A percentile compares a stretch with the other conserved stretches of the same genome.
Evolutionary conservation across 53 echinoderm and acorn worm genomes (phyloP).

Genomic region (Apostichopus leukothele): DNA sequence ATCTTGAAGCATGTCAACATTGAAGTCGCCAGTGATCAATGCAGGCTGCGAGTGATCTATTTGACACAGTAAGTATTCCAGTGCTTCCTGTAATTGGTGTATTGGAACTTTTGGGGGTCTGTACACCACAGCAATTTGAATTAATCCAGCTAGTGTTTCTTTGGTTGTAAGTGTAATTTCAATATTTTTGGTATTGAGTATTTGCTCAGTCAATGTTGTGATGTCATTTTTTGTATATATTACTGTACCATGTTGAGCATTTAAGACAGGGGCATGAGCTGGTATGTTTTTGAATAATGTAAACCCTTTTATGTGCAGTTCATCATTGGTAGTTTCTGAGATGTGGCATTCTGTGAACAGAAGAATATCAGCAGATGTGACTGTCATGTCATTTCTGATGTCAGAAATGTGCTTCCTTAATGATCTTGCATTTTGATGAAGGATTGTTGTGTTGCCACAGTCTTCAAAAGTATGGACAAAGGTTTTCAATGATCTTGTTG

Average conservation of each 20-base stretch:
- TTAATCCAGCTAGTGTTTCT: neutral
- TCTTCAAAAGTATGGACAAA: neutral
- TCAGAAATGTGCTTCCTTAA: neutral
- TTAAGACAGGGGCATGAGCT: constrained; percentile 5
- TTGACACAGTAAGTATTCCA: too few relatives aligned
- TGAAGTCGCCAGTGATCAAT: constrained; percentile 6
- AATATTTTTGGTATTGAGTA: constrained; percentile 2
- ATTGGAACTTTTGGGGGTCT: neutral
- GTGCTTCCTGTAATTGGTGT: neutral
- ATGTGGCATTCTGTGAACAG: constrained; percentile 35
- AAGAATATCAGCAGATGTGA: constrained; percentile 36
- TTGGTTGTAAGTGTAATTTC: constrained; percentile 8
- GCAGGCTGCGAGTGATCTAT: neutral
- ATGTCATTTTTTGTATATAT: neutral
- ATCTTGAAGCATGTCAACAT: constrained; percentile 28
- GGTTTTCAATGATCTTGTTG: too few relatives aligned
- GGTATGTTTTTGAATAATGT: neutral
- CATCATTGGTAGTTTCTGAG: neutral
- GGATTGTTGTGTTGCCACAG: neutral
- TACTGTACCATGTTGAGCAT: neutral
- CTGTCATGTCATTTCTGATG: neutral
- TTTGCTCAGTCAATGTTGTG: neutral
- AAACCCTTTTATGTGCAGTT: neutral
- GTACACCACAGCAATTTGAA: neutral
- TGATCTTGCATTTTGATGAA: constrained; percentile 31